These are phyloP conservation scores for Pseudomyrmex sp. DNA, from an alignment of 1,140 invertebrate species.

Conservation along the genomic window DNA sequence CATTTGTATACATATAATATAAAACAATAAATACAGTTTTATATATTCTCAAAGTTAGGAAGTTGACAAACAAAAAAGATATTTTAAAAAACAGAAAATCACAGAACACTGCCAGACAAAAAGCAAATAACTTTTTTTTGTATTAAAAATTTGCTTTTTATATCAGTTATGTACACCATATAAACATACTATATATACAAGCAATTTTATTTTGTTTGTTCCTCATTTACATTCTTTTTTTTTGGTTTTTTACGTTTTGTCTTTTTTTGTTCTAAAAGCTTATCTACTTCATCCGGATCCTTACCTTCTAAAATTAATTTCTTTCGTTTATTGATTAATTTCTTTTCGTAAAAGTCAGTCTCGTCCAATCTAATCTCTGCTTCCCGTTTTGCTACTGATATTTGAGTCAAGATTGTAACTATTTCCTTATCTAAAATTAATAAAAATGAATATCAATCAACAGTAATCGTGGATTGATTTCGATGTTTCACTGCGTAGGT, in stretches of 20 bases:
- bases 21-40: no score
- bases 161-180: not conserved
- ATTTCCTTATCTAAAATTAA: slow-evolving; percentile 90
- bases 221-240: slow-evolving; percentile 5
- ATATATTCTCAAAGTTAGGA: no score
- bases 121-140: no score
- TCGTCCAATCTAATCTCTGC: slow-evolving; percentile 97
- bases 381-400: slow-evolving; percentile 95
- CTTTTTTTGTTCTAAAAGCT: slow-evolving; percentile 48
- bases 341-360: slow-evolving; percentile 95
- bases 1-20: no score
- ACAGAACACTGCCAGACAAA: no score
- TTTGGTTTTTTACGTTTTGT: slow-evolving; percentile 59
- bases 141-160: not conserved
- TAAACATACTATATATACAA: not conserved
- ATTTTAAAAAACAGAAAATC: no score
- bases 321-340: slow-evolving; percentile 95
- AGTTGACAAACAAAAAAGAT: no score
- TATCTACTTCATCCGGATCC: slow-evolving; percentile 91
- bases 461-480: not conserved
- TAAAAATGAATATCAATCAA: slow-evolving; percentile 49
- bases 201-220: not conserved
- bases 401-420: slow-evolving; percentile 94
- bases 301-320: slow-evolving; percentile 94
- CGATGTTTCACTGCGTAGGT: not conserved